A percentile compares a stretch with the other conserved stretches of the same genome.
These are phyloP conservation scores for Apeltes quadracus DNA, from an alignment of 2,113 vertebrate genomes.

Conservation along the genomic window DNA sequence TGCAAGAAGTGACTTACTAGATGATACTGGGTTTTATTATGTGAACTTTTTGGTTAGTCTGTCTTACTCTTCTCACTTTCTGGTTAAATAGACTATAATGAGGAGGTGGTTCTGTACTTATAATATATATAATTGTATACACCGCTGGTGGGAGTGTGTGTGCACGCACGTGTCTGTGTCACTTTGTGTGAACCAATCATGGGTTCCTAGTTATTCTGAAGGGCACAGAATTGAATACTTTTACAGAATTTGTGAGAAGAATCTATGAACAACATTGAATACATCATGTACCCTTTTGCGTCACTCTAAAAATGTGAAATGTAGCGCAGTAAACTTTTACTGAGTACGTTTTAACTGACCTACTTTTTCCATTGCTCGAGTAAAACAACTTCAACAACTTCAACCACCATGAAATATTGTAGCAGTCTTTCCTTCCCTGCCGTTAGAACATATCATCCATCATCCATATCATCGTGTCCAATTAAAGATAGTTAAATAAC, in stretches of 20 bases:
- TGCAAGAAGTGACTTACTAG: neutral
- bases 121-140: neutral
- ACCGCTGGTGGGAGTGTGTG: too few relatives aligned
- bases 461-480: neutral
- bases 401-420: neutral
- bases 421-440: neutral
- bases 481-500: conserved; percentile 1
- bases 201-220: neutral
- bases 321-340: neutral
- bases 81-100: neutral
- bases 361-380: neutral
- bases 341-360: neutral
- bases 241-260: neutral
- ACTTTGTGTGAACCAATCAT: neutral
- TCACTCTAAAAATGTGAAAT: neutral
- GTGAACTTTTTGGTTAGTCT: neutral
- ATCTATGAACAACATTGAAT: too few relatives aligned
- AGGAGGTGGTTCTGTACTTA: neutral
- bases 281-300: neutral
- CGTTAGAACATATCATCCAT: neutral
- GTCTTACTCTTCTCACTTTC: neutral
- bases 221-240: neutral
- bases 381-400: neutral
- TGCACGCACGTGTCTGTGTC: too few relatives aligned
- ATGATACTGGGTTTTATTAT: neutral